Conservation (phyloP, 2,113 vertebrate species). For the Talpa occidentalis region DNA sequence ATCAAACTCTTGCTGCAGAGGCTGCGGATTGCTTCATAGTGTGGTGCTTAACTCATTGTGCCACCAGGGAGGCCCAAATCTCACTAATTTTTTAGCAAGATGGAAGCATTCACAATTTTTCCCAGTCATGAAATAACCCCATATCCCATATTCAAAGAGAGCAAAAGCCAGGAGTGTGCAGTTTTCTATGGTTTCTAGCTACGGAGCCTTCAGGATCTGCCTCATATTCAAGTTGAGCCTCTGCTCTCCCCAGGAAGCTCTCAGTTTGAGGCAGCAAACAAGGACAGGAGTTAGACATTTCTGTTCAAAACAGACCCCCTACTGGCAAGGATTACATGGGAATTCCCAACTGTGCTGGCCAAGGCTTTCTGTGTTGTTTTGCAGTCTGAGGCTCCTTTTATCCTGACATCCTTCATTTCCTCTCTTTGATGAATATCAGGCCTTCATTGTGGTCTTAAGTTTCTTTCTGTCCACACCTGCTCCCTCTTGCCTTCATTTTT, state of each 20-base stretch:
- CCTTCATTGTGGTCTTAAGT: neutral
- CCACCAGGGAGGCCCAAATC: too few species aligned
- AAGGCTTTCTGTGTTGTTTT: neutral
- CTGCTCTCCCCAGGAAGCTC: neutral
- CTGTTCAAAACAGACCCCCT: neutral
- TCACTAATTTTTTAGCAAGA: neutral
- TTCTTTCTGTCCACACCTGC: neutral
- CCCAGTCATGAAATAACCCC: neutral
- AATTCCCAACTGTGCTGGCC: neutral
- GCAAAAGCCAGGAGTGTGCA: neutral
- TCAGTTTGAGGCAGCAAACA: neutral
- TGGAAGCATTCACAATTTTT: neutral
- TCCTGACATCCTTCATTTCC: neutral
- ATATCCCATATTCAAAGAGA: neutral
- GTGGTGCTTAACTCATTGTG: too few species aligned
- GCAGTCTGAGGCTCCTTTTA: neutral
- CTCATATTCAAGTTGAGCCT: neutral
- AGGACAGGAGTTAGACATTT: neutral
- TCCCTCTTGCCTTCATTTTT: neutral
- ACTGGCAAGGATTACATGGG: neutral
- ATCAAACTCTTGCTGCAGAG: too few species aligned
- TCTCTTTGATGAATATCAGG: neutral
- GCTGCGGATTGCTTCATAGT: too few species aligned
- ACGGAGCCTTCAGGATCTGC: neutral
- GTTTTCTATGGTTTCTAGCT: neutral